Percentiles rank a stretch among this genome's conserved stretches.
These are phyloP conservation scores for Oreonectes daqikongensis DNA, from an alignment of 2,797 vertebrate species.

Conservation along the genomic window DNA sequence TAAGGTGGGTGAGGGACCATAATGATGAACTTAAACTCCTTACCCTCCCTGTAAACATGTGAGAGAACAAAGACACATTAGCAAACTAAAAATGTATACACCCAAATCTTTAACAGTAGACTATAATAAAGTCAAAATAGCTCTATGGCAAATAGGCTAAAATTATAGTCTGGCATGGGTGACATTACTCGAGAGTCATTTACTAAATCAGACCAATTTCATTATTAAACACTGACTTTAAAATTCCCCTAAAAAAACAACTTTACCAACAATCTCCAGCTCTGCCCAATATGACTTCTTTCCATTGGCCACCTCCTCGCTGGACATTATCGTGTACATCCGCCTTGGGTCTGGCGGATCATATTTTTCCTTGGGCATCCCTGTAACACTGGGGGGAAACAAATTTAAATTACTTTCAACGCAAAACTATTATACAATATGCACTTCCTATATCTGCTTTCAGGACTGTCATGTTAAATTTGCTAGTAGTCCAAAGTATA, in stretches of 20 bases:
- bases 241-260: neutral
- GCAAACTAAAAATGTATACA: neutral
- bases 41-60: constrained; percentile 83
- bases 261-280: constrained; percentile 96
- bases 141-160: too few species aligned
- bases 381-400: constrained; percentile 75
- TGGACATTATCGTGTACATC: constrained; percentile 99
- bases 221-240: neutral
- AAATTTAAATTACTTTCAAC: constrained; percentile 10
- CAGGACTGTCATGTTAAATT: neutral
- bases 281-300: constrained; percentile 99
- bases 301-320: constrained; percentile 94
- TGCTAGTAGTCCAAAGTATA: neutral
- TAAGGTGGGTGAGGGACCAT: constrained; percentile 97
- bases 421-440: too few species aligned
- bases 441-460: neutral
- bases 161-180: neutral
- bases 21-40: constrained; percentile 93
- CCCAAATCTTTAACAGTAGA: neutral
- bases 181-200: too few species aligned
- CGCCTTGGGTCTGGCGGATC: constrained; percentile 97
- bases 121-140: too few species aligned
- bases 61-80: neutral
- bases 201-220: neutral
- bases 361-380: constrained; percentile 99